Percentiles rank a stretch among this genome's conserved stretches.
These are phyloP conservation scores for Herpailurus yagouaroundi DNA, from an alignment of 2,113 vertebrate genomes.

Conservation along the genomic window DNA sequence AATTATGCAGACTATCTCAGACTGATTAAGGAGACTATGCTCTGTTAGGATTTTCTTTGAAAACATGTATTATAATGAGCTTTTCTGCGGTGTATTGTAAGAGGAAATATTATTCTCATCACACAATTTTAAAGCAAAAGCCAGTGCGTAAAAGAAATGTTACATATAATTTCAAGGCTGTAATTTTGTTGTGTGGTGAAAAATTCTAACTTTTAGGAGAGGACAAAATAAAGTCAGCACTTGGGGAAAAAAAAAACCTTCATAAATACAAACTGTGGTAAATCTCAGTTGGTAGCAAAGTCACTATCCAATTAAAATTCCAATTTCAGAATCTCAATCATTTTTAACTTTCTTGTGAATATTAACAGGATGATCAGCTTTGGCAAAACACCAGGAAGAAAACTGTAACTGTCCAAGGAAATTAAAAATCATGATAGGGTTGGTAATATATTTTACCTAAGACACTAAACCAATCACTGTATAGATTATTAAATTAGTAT, in stretches of 20 bases:
- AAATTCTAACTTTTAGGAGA: background rate
- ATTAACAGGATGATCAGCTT: background rate
- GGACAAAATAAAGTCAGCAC: background rate
- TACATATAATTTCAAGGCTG: background rate
- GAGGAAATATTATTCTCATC: background rate
- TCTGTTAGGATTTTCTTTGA: background rate
- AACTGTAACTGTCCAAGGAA: conserved; percentile 57
- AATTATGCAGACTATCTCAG: conserved; percentile 57
- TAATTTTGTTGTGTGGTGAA: conserved; percentile 14
- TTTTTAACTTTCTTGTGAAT: conserved; percentile 59
- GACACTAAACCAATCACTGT: background rate
- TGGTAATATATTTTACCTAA: background rate
- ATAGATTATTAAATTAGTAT: background rate
- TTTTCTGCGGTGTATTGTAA: background rate
- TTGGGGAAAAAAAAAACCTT: background rate
- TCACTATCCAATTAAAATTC: conserved; percentile 58
- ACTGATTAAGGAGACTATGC: background rate
- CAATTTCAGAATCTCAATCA: conserved; percentile 50
- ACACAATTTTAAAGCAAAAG: conserved; percentile 26
- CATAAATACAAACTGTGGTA: background rate
- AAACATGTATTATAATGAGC: background rate
- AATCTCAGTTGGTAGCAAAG: conserved; percentile 30
- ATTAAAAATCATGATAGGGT: conserved; percentile 35
- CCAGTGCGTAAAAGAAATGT: background rate
- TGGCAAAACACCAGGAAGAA: conserved; percentile 4